Evolutionary conservation across 2,113 vertebrate genomes (phyloP), one percentile per base, ranked within the genome.

Genomic region (Neolamprologus hecqui): DNA sequence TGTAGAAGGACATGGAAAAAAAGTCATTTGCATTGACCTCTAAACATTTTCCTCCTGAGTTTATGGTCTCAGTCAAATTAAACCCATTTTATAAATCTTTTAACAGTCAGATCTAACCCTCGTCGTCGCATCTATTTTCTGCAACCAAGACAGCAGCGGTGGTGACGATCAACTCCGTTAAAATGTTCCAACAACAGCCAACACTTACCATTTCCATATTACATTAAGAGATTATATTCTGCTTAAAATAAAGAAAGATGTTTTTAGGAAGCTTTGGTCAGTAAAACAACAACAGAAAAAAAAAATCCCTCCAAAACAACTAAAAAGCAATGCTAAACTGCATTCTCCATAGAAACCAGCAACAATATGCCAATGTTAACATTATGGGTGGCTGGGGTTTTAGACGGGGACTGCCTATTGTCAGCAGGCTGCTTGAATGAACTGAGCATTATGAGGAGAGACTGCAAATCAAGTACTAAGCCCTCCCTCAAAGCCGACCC

Each of bases 391-490:
- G 86, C 65, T 83, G 90, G 87, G 86, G 75, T 81, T 65, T 47
- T 23, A 47, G 86, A 82, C 28, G 79, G 79, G 60, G 75, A 58
- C 21, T 58, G 47, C 42, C 88, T 37, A 87, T 93, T 93, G 92
- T 91, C 81, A 89, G 19, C 8, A 10, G 81, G 68, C 85, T 42
- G 58, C 85, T 92, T 88, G 93, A 94, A 92, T 92, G 90, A 92
- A 93, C 83, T 60, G 54, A 88, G 88, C 31, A 91, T 85, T 88
- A 91, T 91, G 88, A 87, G 83, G 77, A 86, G 84, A 88, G 92
- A 94, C 92, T 94, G 88, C 93, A 94, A 94, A 95, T 94, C 92
- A 95, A 94, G 87, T 87, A 33, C 84, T 84, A 84, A 93, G 89
- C 89, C 92, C 89, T 85, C 91, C 91, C 88, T 90, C 86, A 89